Base-by-base conservation (phyloP, 2,113 vertebrate genomes). In the Tretioscincus oriximinensis region DNA sequence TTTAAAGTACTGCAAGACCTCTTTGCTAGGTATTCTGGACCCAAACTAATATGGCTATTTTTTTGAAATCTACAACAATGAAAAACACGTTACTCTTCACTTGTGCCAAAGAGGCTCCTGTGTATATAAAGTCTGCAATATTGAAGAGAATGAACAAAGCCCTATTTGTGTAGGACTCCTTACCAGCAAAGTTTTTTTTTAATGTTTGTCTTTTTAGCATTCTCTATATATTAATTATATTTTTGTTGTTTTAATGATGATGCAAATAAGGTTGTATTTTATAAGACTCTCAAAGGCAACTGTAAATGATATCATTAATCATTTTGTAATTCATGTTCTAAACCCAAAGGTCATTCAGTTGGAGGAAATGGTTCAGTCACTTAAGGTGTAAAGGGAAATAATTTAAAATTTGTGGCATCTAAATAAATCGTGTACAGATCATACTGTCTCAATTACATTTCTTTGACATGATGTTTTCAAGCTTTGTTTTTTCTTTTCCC, bases 391-490 rank as follows among this genome's bases (percentile, higher is more conserved):
- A 90, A 83, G 67, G 90, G 86, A 84, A 93, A 88, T 83, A 74
- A 90, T 88, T 89, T 85, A 84, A 91, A 88, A 89, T 83, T 77
- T 70, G 85, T 89, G 88, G 90, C 86, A 86, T 93, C 91, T 83
- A 88, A 93, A 93, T 93, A 93, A 93, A 93, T 86, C 88, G 63
- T 92, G 84, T 92, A 92, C 89, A 93, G 85, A 87, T 85, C 81
- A 82, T 78, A 81, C 88, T 89, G 73, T 77, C 10, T 86, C 77
- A 81, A n/a, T 49, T 1, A 41, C 51, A 61, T 4, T 10, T 71
- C 41, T 61, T 77, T 75, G 41, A 49, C 31, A 60, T 26, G n/a
- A 12, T 29, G 29, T 4, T 65, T n/a, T 28, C 16, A 64, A 10
- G 22, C 18, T 77, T 49, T 47, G 61, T 9, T 29, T 51, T 4